Conservation (phyloP, 2,113 vertebrate species). For the Paradoxurus hermaphroditus region DNA sequence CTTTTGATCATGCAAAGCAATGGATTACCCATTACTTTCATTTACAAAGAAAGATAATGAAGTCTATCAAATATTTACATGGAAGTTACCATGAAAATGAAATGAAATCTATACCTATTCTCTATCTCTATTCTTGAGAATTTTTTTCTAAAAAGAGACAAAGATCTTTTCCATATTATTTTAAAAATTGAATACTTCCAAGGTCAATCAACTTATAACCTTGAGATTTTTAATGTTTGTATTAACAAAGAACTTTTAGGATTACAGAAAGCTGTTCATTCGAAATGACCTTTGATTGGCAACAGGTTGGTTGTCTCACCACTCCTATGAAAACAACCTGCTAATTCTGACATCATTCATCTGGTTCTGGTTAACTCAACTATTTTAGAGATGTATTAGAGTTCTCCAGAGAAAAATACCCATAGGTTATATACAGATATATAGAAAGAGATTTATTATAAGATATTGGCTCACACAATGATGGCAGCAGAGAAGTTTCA, state of each 20-base stretch:
- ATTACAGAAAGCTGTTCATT: background rate
- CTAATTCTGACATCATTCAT: background rate
- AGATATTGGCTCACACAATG: background rate
- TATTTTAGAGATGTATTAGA: background rate
- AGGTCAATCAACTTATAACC: background rate
- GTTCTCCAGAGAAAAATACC: background rate
- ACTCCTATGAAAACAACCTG: background rate
- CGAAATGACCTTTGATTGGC: background rate
- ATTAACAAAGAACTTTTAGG: background rate
- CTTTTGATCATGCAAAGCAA: background rate
- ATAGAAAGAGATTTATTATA: background rate
- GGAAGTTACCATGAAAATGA: background rate
- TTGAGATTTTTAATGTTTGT: background rate
- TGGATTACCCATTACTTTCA: background rate
- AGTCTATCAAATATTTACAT: conserved; percentile 24
- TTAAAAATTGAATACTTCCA: background rate
- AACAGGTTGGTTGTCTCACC: background rate
- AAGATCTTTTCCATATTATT: background rate
- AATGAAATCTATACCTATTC: background rate
- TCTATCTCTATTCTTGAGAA: background rate
- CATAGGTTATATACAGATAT: background rate
- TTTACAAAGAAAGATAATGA: background rate
- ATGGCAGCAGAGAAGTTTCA: background rate
- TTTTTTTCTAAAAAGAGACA: background rate
- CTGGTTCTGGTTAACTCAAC: background rate